phyloP scores from a whole-genome alignment of 2,797 vertebrate genomes.

The Pangasius mekongensis region DNA sequence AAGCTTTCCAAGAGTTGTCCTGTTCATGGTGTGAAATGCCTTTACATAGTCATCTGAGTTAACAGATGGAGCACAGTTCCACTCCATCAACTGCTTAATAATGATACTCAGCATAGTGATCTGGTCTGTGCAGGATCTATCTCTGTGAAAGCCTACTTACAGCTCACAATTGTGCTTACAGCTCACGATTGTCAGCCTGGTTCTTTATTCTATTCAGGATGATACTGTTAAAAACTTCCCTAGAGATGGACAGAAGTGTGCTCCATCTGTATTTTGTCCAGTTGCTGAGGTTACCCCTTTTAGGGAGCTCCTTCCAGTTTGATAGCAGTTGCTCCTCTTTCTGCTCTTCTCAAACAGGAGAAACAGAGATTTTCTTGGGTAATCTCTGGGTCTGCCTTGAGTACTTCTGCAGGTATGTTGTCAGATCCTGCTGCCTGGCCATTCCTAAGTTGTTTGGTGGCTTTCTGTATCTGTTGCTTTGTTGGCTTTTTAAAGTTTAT shows the following conservation, averaged over 20 bases:
- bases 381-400: not conserved
- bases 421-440: not conserved
- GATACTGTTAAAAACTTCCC: not conserved
- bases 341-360: not conserved
- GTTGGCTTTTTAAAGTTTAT: not conserved
- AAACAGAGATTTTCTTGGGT: not conserved
- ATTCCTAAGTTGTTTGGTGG: not conserved
- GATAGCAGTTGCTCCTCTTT: not conserved
- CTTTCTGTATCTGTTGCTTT: not conserved
- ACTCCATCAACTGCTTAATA: not conserved
- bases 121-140: not conserved
- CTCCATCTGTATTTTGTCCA: not conserved
- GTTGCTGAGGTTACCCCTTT: not conserved
- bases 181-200: not conserved
- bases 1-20: not conserved
- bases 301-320: not conserved
- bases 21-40: not conserved
- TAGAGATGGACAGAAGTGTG: not conserved
- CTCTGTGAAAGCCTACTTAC: not conserved
- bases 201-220: not conserved
- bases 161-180: no score
- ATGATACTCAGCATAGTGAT: not conserved
- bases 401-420: not conserved
- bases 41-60: not conserved
- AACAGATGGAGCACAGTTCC: not conserved